These are phyloP conservation scores for Labeo calbasu DNA, from an alignment of 2,797 vertebrate species.

Conservation along the genomic window DNA sequence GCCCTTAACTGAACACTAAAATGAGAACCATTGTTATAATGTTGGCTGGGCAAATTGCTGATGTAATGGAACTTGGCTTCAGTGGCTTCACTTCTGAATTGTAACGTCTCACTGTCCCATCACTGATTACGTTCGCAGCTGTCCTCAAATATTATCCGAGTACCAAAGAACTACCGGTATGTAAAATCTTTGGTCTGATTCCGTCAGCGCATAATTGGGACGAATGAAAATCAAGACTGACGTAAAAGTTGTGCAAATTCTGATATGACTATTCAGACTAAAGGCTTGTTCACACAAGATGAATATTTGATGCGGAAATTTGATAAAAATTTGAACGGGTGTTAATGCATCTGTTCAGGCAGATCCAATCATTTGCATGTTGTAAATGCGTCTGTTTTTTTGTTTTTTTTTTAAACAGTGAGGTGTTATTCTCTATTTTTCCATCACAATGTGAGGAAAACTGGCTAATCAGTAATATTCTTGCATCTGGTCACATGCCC, in stretches of 20 bases:
- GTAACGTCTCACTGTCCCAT: background rate
- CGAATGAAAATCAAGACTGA: background rate
- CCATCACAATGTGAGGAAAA: background rate
- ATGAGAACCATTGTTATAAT: background rate
- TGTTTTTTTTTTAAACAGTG: background rate
- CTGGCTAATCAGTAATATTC: background rate
- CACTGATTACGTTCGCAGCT: background rate
- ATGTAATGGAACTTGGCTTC: background rate
- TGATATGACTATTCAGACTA: background rate
- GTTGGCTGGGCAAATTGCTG: conserved; percentile 9
- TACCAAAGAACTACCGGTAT: background rate
- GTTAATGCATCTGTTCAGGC: background rate
- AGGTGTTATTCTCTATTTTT: background rate
- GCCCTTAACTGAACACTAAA: conserved; percentile 6
- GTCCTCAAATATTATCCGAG: background rate
- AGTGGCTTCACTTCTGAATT: background rate
- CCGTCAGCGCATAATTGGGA: background rate
- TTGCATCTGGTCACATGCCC: no score
- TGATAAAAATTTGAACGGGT: background rate
- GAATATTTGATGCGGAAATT: background rate
- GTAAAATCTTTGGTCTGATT: background rate
- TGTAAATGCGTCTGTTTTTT: background rate
- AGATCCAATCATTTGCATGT: background rate
- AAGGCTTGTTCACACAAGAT: background rate
- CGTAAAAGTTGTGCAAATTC: background rate